Conservation (phyloP, 2,113 vertebrate genomes). For the Cebidichthys violaceus region DNA sequence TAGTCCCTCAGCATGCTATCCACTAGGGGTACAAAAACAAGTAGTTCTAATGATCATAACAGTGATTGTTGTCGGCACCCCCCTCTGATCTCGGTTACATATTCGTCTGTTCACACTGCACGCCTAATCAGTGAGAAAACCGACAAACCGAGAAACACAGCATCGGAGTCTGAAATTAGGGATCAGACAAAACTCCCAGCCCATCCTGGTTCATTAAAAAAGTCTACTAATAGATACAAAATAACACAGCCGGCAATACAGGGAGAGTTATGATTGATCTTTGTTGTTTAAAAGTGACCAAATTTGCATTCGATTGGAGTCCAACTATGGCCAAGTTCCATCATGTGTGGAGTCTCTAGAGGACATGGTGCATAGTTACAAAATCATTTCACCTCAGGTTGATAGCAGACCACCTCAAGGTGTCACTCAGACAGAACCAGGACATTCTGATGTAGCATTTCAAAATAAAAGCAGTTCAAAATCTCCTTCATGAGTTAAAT, state of each 20-base stretch:
- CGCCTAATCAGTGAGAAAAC: not conserved
- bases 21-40: not conserved
- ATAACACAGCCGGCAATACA: not conserved
- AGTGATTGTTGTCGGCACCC: conserved; percentile 2
- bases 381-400: too few species aligned
- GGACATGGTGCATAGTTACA: too few species aligned
- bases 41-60: not conserved
- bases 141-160: not conserved
- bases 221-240: not conserved
- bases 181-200: not conserved
- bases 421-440: too few species aligned
- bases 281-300: not conserved
- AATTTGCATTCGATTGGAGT: not conserved
- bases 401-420: too few species aligned
- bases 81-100: conserved; percentile 1
- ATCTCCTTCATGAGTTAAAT: too few species aligned
- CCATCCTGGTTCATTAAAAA: not conserved
- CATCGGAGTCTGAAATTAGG: not conserved
- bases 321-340: not conserved
- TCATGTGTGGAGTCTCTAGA: not conserved
- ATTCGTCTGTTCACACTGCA: not conserved
- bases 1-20: not conserved
- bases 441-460: too few species aligned
- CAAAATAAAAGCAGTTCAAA: too few species aligned
- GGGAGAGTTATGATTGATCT: not conserved